A percentile compares a stretch with the other conserved stretches of the same genome.
These are phyloP conservation scores for Drosophila bocqueti DNA, from an alignment of 1,140 invertebrate genomes.

Conservation along the genomic window DNA sequence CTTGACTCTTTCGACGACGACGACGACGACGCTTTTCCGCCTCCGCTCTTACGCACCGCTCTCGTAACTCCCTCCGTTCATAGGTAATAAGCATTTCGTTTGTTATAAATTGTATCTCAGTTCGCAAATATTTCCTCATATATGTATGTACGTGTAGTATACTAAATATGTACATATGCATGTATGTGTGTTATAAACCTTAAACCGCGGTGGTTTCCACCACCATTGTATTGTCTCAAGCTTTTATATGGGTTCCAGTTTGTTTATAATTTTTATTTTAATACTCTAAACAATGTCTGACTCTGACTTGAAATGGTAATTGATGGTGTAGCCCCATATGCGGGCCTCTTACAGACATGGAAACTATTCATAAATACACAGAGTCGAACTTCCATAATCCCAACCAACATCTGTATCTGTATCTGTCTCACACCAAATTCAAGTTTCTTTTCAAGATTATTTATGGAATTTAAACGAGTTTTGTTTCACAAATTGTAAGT, in stretches of 20 bases:
- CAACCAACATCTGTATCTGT: conserved; percentile 31
- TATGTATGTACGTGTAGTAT: background rate
- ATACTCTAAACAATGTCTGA: conserved; percentile 77
- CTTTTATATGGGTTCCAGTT: conserved; percentile 79
- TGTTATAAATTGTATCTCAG: conserved; percentile 56
- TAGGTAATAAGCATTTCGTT: conserved; percentile 57
- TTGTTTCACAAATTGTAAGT: conserved; percentile 33
- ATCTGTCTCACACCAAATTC: conserved; percentile 37
- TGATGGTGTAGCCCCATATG: conserved; percentile 62
- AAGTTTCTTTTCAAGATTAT: conserved; percentile 42
- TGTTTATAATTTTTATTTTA: conserved; percentile 77
- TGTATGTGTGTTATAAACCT: conserved; percentile 32
- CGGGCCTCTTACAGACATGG: conserved; percentile 56
- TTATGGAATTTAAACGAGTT: conserved; percentile 46
- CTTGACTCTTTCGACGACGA: conserved; percentile 73
- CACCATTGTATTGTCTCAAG: conserved; percentile 47
- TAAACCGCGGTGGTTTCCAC: conserved; percentile 41
- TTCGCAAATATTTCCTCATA: conserved; percentile 65
- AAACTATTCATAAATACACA: conserved; percentile 45
- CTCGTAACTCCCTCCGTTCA: conserved; percentile 39
- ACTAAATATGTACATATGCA: background rate
- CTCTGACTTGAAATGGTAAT: conserved; percentile 65
- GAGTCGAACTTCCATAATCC: conserved; percentile 39
- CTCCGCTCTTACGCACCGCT: conserved; percentile 50
- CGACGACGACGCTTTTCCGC: conserved; percentile 41